Base-by-base conservation (phyloP, 1,140 invertebrate genomes). In the Ladona fulva region DNA sequence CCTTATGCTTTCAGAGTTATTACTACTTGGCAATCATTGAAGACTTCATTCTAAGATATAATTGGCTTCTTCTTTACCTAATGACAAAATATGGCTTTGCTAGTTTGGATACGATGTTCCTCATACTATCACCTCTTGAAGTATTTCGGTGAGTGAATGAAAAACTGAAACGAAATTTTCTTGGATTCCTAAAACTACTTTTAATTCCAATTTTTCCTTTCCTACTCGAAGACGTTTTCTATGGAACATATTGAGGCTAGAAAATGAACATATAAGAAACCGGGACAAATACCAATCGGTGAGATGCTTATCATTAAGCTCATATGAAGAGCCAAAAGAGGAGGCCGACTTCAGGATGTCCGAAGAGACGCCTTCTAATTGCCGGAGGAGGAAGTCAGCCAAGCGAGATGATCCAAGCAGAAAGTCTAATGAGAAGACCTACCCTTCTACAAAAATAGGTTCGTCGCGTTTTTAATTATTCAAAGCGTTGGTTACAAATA, bases 31-130 rank as follows among this genome's bases (percentile, higher is more conserved):
- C 97, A 29, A 97, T 99, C 77, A 87, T 99, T 74, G 97, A 99
- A 87, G 97, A 99, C 87, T 91, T 98, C 79, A 86, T 99, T 42
- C 85, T 99, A 25, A 89, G 98, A 81, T 98, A 99, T 84, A 90
- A 92, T 22, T 99, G 98, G 98, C 90, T 90, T 0, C 84, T 95
- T 12, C 95, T 94, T 37, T 93, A 97, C 81, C 91, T 94, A 78
- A 84, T 99, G 12, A 94, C 91, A 0, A 94, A 99, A 86, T 92
- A 94, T 81, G 89, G 91, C 42, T 89, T 91, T 74, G 87, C 97
- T 24, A 90, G 92, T 80, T 86, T 87, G 5, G 97, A 99, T 83
- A 89, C 96, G 16, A 93, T 99, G 89, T 90, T 91, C 3, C 95
- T 95, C 1, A 89, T 99, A 78, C 86, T 97, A 12, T 94, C 97